A percentile compares a stretch with the other conserved stretches of the same genome.
These are phyloP conservation scores for Anthoptus insignis DNA, from an alignment of 2,888 invertebrate species.

Conservation along the genomic window DNA sequence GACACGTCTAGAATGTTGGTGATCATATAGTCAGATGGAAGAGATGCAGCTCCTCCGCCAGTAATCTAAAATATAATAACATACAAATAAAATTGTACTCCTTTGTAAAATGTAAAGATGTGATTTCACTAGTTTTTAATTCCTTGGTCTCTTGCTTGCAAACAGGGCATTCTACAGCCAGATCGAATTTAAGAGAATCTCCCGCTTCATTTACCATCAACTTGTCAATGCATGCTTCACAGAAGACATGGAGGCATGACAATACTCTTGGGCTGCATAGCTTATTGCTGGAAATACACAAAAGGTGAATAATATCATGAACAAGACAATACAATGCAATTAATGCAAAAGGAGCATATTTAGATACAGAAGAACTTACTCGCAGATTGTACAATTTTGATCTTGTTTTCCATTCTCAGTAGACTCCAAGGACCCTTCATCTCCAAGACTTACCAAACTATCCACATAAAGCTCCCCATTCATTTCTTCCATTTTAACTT, in stretches of 20 bases:
- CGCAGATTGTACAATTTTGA: slow-evolving; percentile 89
- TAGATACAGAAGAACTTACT: slow-evolving; percentile 71
- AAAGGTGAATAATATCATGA: not conserved
- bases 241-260: slow-evolving; percentile 98
- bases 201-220: slow-evolving; percentile 91
- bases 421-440: slow-evolving; percentile 84
- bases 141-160: slow-evolving; percentile 96
- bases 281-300: slow-evolving; percentile 88
- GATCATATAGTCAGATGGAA: slow-evolving; percentile 95
- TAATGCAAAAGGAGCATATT: not conserved
- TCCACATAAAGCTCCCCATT: slow-evolving; percentile 85
- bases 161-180: slow-evolving; percentile 91
- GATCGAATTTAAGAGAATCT: slow-evolving; percentile 88
- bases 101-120: no score
- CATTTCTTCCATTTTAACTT: slow-evolving; percentile 88
- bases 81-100: slow-evolving; percentile 7
- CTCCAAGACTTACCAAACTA: slow-evolving; percentile 79
- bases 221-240: slow-evolving; percentile 96
- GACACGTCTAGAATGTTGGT: slow-evolving; percentile 95
- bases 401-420: slow-evolving; percentile 84
- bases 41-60: slow-evolving; percentile 91
- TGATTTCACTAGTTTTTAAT: slow-evolving; percentile 43
- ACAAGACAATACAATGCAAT: slow-evolving; percentile 3
- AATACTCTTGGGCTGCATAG: slow-evolving; percentile 95
- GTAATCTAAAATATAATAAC: slow-evolving; percentile 86